Percentiles rank a stretch among this genome's conserved stretches.
Evolutionary conservation across 1,140 invertebrate species (phyloP).

Genomic region (Drosophila biarmipes): DNA sequence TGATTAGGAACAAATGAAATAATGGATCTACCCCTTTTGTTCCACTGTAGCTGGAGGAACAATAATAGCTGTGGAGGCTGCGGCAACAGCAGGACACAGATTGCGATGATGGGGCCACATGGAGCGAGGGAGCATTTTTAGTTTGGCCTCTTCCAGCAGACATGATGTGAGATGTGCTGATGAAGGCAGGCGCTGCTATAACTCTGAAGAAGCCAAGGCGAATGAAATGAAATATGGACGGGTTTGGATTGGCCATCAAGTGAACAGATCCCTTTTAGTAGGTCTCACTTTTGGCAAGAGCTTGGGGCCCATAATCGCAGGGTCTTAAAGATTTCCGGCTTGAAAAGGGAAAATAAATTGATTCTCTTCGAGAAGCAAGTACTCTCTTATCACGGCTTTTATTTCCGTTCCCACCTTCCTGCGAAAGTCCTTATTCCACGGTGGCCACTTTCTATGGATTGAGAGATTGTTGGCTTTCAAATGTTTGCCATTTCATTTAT

Average conservation of each 20-base stretch:
- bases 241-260: constrained; percentile 34
- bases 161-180: constrained; percentile 29
- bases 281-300: constrained; percentile 3
- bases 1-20: too few species aligned
- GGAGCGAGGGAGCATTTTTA: constrained; percentile 41
- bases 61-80: constrained; percentile 34
- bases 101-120: constrained; percentile 46
- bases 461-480: constrained; percentile 45
- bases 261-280: constrained; percentile 27
- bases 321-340: constrained; percentile 4
- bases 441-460: constrained; percentile 13
- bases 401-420: constrained; percentile 21
- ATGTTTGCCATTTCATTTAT: constrained; percentile 71
- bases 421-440: constrained; percentile 35
- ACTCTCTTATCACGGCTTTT: constrained; percentile 22
- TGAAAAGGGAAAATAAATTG: constrained; percentile 35
- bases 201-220: constrained; percentile 27
- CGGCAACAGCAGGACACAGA: constrained; percentile 45
- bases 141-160: constrained; percentile 31
- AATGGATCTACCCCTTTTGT: too few species aligned
- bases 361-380: constrained; percentile 22
- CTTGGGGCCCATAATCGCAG: constrained; percentile 26
- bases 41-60: constrained; percentile 15
- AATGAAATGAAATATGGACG: constrained; percentile 43
- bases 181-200: constrained; percentile 15